Evolutionary conservation across 2,113 vertebrate genomes (phyloP).

Genomic region (Phocoena phocoena): DNA sequence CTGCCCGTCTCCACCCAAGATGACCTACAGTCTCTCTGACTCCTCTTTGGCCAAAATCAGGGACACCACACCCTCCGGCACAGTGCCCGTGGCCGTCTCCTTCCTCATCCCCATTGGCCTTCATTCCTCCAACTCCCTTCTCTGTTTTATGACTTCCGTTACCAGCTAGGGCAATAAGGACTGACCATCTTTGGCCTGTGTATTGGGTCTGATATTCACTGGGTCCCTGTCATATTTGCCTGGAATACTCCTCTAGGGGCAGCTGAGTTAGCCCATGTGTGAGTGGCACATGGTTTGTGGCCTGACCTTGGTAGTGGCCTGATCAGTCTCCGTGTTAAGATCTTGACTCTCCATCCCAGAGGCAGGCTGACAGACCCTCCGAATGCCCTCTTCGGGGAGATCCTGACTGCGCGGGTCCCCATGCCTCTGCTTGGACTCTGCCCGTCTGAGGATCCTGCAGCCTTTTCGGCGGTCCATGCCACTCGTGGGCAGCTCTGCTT

Average conservation of each 20-base stretch:
- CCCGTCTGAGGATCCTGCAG: neutral
- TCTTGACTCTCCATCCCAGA: neutral
- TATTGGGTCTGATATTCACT: neutral
- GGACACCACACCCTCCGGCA: accelerated
- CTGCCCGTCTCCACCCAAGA: neutral
- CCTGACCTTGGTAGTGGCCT: accelerated
- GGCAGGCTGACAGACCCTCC: neutral
- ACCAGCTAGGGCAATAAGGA: neutral
- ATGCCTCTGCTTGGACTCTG: neutral
- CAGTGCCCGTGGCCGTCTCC: neutral
- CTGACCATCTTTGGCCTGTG: neutral
- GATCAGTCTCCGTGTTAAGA: neutral
- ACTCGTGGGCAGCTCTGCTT: neutral
- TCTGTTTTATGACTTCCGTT: neutral
- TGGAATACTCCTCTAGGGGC: neutral
- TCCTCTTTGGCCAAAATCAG: neutral
- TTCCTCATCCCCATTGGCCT: neutral
- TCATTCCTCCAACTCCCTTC: neutral
- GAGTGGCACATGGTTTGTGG: neutral
- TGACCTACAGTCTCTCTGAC: neutral
- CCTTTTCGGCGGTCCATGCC: accelerated
- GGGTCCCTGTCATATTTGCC: neutral
- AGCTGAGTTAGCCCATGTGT: neutral
- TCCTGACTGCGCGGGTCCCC: neutral
- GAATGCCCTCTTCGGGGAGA: accelerated